Evolutionary conservation across 2,113 vertebrate species (phyloP).

Genomic region (Hiodon tergisus): DNA sequence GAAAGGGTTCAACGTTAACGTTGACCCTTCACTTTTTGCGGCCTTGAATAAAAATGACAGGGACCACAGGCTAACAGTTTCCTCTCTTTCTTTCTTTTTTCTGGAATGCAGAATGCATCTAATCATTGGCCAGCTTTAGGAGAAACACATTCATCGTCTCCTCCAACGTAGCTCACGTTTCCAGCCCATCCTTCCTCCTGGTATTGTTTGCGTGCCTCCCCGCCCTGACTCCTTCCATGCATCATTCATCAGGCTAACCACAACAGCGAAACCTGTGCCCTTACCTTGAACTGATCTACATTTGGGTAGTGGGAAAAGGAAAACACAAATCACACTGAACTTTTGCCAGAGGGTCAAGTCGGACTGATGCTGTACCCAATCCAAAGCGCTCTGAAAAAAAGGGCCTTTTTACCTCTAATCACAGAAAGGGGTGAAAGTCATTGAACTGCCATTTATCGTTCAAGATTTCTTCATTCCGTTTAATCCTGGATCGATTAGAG

Average conservation of each 20-base stretch:
- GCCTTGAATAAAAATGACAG: slow-evolving; percentile 40
- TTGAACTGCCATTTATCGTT: slow-evolving; percentile 20
- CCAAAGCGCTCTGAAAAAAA: slow-evolving; percentile 11
- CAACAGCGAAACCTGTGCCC: slow-evolving; percentile 59
- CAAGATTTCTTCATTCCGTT: not conserved
- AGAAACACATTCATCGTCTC: slow-evolving; percentile 65
- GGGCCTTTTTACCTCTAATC: slow-evolving; percentile 34
- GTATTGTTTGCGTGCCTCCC: slow-evolving; percentile 55
- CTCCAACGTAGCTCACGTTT: slow-evolving; percentile 66
- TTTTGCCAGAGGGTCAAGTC: slow-evolving; percentile 15
- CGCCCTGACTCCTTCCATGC: slow-evolving; percentile 61
- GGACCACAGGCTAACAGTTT: slow-evolving; percentile 40
- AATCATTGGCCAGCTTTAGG: slow-evolving; percentile 65
- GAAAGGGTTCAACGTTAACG: not conserved
- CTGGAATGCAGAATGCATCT: slow-evolving; percentile 69
- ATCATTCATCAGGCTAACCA: slow-evolving; percentile 68
- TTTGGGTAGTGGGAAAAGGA: slow-evolving; percentile 24
- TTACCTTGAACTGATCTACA: slow-evolving; percentile 68
- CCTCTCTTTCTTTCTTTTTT: slow-evolving; percentile 25
- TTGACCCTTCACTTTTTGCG: not conserved
- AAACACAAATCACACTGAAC: slow-evolving; percentile 19
- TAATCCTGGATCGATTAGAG: slow-evolving; percentile 21
- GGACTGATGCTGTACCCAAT: not conserved
- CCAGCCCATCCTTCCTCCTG: slow-evolving; percentile 60
- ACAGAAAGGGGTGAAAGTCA: slow-evolving; percentile 21